phyloP scores from a whole-genome alignment of 2,113 vertebrate species.

The Melierax canorus region DNA sequence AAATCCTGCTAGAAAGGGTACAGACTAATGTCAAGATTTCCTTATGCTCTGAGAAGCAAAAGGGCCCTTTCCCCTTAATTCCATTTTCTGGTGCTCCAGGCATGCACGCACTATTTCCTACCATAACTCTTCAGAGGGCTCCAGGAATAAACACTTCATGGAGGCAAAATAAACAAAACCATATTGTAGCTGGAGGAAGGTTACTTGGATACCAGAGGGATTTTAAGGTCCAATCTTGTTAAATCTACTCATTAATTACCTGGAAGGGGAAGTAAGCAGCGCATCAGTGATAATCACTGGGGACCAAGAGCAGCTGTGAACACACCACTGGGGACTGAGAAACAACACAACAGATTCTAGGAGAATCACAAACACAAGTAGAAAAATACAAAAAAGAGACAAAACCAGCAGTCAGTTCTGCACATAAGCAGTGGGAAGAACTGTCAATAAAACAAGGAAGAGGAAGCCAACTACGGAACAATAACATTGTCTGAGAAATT shows the following conservation, averaged over 20 bases:
- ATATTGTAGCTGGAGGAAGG: not conserved
- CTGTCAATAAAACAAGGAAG: not conserved
- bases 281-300: not conserved
- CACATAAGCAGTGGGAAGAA: not conserved
- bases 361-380: not conserved
- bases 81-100: not conserved
- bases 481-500: not conserved
- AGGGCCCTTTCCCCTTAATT: not conserved
- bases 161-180: slow-evolving; percentile 19
- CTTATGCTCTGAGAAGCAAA: not conserved
- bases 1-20: not conserved
- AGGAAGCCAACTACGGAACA: not conserved
- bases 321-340: not conserved
- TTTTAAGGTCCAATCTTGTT: slow-evolving; percentile 40
- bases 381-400: not conserved
- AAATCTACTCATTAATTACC: slow-evolving; percentile 60
- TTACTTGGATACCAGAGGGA: slow-evolving; percentile 17
- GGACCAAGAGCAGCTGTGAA: slow-evolving; percentile 9
- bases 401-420: not conserved
- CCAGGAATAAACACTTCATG: not conserved
- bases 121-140: not conserved
- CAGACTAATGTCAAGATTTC: not conserved
- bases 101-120: not conserved
- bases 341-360: not conserved
- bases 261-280: slow-evolving; percentile 31